Base-by-base conservation (phyloP, 2,888 invertebrate species). In the Standfussiana lucernea region DNA sequence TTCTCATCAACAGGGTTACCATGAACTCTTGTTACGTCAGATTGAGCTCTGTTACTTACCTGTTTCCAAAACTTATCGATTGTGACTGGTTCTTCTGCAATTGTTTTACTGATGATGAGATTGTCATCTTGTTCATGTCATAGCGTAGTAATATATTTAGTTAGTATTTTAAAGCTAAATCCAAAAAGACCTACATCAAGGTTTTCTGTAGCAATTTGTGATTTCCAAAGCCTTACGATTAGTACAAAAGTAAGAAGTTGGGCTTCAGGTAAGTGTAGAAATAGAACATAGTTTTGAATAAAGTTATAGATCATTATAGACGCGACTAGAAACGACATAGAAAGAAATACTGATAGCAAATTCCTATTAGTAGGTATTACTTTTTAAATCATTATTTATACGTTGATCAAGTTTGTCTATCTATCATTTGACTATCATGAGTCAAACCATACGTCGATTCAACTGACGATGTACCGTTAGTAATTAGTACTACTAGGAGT, bases 11-110 rank as follows among this genome's bases (percentile, higher is more conserved):
- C 42, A 69, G n/a, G 81, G 32, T 81, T 45, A 18, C 81, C 81
- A 32, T 81, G 81, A 82, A 82, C 81, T 82, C 72, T 72, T 28
- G 28, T 80, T 80, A 70, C 70, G 76, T 75, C 76, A 81, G 28
- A 56, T 37, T 28, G 32, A n/a, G 18, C 6, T 47, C 32, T 81
- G 40, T 81, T 76, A 47, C 28, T 70, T 47, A 80, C 62, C 53
- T 75, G 61, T 61, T 28, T 24, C 15, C 18, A 18, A 37, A 59
- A 15, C 18, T 59, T 59, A 37, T 24, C 10, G 18, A 40, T 0
- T 2, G 1, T 13, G 15, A n/a, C 18, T 28, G 8, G 24, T 47
- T 28, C 18, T 56, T 35, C 18, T 47, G 15, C 6, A 1, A 35
- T 45, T 32, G 10, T 8, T 35, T 35, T 24, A 32, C 28, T 32